Conservation (phyloP, 2,888 invertebrate species). For the Crioceris asparagi region DNA sequence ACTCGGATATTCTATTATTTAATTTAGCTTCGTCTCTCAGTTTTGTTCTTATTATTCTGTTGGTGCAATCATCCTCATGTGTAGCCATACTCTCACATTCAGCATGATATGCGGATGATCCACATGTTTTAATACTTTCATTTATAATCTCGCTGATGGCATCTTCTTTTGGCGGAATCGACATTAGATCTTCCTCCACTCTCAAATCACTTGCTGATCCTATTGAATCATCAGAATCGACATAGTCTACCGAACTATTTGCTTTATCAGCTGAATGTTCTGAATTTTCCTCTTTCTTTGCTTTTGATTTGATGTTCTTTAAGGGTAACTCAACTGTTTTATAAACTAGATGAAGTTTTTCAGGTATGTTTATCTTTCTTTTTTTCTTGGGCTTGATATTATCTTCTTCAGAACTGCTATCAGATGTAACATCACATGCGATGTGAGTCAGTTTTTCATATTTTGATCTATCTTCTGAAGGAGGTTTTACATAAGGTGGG, state of each 20-base stretch:
- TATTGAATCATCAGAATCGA: constrained; percentile 54
- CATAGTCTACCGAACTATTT: constrained; percentile 30
- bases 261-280: constrained; percentile 28
- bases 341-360: constrained; percentile 44
- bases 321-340: constrained; percentile 41
- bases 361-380: constrained; percentile 41
- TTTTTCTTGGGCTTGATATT: constrained; percentile 35
- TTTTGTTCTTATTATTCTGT: constrained; percentile 41
- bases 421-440: constrained; percentile 43
- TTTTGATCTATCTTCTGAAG: constrained; percentile 63
- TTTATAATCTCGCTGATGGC: constrained; percentile 48
- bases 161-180: constrained; percentile 36
- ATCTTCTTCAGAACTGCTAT: constrained; percentile 42
- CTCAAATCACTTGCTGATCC: constrained; percentile 62
- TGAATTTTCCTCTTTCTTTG: constrained; percentile 27
- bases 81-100: constrained; percentile 61
- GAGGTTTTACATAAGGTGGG: constrained; percentile 49
- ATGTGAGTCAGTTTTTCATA: constrained; percentile 63
- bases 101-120: constrained; percentile 59
- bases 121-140: constrained; percentile 54
- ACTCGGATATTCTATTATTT: constrained; percentile 28
- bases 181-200: constrained; percentile 42
- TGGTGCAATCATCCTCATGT: constrained; percentile 46
- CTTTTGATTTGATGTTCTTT: constrained; percentile 41
- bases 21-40: constrained; percentile 39